These are phyloP conservation scores for Ia io DNA, from an alignment of 2,113 vertebrate species.

Conservation along the genomic window DNA sequence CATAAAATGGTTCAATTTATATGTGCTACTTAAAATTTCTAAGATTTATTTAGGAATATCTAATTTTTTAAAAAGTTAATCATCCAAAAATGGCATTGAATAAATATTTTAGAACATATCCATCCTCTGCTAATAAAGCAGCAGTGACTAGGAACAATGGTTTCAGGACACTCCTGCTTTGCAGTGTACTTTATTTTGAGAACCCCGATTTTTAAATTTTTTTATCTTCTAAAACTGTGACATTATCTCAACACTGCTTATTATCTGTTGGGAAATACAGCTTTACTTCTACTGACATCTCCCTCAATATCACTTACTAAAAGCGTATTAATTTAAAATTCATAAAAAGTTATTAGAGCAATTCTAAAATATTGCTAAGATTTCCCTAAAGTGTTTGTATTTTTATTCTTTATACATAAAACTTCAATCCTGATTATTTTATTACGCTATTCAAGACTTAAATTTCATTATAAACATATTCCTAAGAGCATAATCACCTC, in stretches of 20 bases:
- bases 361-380: constrained; percentile 50
- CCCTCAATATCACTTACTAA: constrained; percentile 34
- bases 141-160: neutral
- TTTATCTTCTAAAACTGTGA: constrained; percentile 18
- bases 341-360: constrained; percentile 34
- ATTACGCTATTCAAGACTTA: constrained; percentile 31
- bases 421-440: constrained; percentile 41
- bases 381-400: constrained; percentile 45
- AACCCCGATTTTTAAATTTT: neutral
- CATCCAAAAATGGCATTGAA: neutral
- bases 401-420: constrained; percentile 52
- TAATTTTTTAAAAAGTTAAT: neutral
- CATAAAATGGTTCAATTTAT: constrained; percentile 18
- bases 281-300: constrained; percentile 27
- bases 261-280: constrained; percentile 18
- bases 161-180: neutral
- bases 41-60: neutral
- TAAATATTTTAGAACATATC: neutral
- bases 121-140: neutral
- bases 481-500: constrained; percentile 23
- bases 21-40: neutral
- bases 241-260: constrained; percentile 12
- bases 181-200: neutral
- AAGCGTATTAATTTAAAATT: constrained; percentile 59
- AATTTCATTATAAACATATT: constrained; percentile 56